These are phyloP conservation scores for Toxostoma redivivum DNA, from an alignment of 2,113 vertebrate species.

Conservation along the genomic window DNA sequence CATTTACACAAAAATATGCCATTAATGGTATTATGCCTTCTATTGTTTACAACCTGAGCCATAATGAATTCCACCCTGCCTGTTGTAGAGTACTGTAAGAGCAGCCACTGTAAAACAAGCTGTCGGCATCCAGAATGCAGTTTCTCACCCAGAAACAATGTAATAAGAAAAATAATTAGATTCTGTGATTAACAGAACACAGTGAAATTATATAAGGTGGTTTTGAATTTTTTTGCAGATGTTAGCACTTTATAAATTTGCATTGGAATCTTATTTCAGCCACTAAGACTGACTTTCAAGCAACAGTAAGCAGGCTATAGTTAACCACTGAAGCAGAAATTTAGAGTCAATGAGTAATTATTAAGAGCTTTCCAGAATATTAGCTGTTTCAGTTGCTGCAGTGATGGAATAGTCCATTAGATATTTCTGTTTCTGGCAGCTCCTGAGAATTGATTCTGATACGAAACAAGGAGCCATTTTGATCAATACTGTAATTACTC, in stretches of 20 bases:
- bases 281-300: constrained; percentile 71
- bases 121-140: constrained; percentile 30
- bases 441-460: constrained; percentile 82
- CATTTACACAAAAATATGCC: constrained; percentile 10
- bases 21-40: not conserved
- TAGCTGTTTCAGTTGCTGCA: constrained; percentile 74
- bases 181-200: constrained; percentile 64
- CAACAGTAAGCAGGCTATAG: constrained; percentile 64
- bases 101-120: constrained; percentile 59
- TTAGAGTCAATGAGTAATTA: constrained; percentile 81
- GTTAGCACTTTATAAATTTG: constrained; percentile 55
- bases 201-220: constrained; percentile 47
- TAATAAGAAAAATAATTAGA: constrained; percentile 68
- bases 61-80: constrained; percentile 49
- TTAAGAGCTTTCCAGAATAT: constrained; percentile 81
- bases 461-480: constrained; percentile 72
- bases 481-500: constrained; percentile 87
- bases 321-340: constrained; percentile 76
- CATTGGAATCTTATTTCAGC: constrained; percentile 50
- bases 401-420: constrained; percentile 85
- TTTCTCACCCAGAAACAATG: constrained; percentile 65
- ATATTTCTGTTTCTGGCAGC: constrained; percentile 76
- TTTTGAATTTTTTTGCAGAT: constrained; percentile 34
- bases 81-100: constrained; percentile 30
- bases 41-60: constrained; percentile 33